Evolutionary conservation across 2,888 invertebrate species (phyloP).

Genomic region (Doris montereyensis): DNA sequence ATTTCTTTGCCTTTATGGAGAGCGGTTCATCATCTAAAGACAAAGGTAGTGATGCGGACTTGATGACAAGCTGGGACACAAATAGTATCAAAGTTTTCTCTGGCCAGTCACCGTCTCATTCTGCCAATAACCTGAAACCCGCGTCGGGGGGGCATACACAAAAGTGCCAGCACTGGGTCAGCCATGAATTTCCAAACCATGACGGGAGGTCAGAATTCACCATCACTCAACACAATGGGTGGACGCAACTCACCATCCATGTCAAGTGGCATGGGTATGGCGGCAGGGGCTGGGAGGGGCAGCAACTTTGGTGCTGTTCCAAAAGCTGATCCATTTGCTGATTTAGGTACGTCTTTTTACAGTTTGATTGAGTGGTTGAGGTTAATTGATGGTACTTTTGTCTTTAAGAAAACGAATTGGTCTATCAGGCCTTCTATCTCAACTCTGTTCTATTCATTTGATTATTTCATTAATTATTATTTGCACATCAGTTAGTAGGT

Average conservation of each 20-base stretch:
- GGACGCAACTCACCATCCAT: slow-evolving; percentile 29
- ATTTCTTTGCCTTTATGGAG: slow-evolving; percentile 57
- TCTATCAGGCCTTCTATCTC: too few relatives aligned
- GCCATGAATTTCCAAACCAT: slow-evolving; percentile 42
- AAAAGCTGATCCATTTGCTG: slow-evolving; percentile 66
- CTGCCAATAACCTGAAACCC: slow-evolving; percentile 28
- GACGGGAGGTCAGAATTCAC: slow-evolving; percentile 37
- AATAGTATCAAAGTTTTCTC: slow-evolving; percentile 44
- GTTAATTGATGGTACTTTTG: too few relatives aligned
- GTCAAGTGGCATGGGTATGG: slow-evolving; percentile 16
- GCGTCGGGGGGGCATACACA: slow-evolving; percentile 42
- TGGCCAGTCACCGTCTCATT: background rate
- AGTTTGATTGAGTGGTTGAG: too few relatives aligned
- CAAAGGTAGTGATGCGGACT: slow-evolving; percentile 44
- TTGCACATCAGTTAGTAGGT: too few relatives aligned
- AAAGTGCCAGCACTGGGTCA: slow-evolving; percentile 47
- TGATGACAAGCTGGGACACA: slow-evolving; percentile 63
- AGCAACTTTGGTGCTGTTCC: slow-evolving; percentile 44
- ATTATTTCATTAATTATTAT: too few relatives aligned
- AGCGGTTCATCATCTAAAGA: slow-evolving; percentile 11
- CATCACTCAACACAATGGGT: slow-evolving; percentile 20
- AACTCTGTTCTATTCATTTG: too few relatives aligned
- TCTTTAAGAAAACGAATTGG: too few relatives aligned
- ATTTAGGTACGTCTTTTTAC: slow-evolving; percentile 56
- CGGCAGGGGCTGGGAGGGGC: background rate